Evolutionary conservation across 1,140 invertebrate genomes (phyloP).

Genomic region (Temnothorax curvispinosus): DNA sequence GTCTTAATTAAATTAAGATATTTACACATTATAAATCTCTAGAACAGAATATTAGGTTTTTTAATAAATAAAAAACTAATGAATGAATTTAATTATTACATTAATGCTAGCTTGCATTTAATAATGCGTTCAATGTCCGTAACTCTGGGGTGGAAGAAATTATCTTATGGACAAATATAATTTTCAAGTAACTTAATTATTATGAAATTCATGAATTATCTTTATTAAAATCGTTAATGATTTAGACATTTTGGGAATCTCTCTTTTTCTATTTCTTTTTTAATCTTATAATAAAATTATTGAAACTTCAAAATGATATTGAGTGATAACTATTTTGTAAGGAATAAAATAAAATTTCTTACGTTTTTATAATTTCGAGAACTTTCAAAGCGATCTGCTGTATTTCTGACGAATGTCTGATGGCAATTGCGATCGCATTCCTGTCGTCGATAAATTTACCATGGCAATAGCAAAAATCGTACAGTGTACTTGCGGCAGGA

Average conservation of each 20-base stretch:
- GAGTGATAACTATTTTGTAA: background rate
- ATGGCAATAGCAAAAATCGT: constrained; percentile 15
- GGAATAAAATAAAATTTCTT: background rate
- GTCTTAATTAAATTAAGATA: background rate
- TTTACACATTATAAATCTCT: background rate
- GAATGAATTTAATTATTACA: no score
- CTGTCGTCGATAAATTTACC: constrained; percentile 16
- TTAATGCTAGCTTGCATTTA: background rate
- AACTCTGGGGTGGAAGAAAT: background rate
- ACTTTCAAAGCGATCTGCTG: background rate
- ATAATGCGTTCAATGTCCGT: background rate
- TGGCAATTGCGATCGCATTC: constrained; percentile 26
- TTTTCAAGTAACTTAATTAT: background rate
- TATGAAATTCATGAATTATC: background rate
- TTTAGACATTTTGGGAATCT: background rate
- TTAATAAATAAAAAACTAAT: background rate
- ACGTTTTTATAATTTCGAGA: background rate
- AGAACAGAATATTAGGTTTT: background rate
- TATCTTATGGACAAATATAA: background rate
- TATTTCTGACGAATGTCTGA: constrained; percentile 13
- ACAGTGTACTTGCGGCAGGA: background rate
- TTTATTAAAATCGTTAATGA: background rate
- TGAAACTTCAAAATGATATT: background rate
- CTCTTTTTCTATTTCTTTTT: background rate
- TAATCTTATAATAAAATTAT: constrained; percentile 12